A percentile compares a stretch with the other conserved stretches of the same genome.
Conservation (phyloP, 1,140 invertebrate genomes). For the Atta colombica region DNA sequence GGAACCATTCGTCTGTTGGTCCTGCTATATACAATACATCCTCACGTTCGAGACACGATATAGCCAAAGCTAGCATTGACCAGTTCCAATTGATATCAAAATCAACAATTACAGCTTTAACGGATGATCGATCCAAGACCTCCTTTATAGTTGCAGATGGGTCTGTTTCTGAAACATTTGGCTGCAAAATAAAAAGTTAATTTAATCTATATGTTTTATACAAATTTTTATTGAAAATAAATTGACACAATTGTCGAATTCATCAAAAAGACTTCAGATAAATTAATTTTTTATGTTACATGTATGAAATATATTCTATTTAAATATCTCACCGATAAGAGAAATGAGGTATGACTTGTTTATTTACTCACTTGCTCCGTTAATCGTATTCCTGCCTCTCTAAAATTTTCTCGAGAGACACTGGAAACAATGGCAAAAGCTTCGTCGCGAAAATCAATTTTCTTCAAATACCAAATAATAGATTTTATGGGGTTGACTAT, state of each 20-base stretch:
- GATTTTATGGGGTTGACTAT: conserved; percentile 83
- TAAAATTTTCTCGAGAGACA: conserved; percentile 66
- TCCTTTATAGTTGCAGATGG: background rate
- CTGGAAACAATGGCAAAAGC: conserved; percentile 83
- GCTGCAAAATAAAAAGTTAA: conserved; percentile 62
- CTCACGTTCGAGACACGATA: conserved; percentile 66
- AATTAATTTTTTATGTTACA: background rate
- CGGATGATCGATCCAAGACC: conserved; percentile 59
- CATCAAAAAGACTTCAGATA: background rate
- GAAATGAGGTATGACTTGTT: background rate
- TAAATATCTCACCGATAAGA: background rate
- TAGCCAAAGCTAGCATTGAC: conserved; percentile 72
- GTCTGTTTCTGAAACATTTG: conserved; percentile 52
- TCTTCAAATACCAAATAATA: conserved; percentile 83
- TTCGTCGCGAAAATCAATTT: conserved; percentile 83
- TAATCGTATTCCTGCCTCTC: conserved; percentile 72
- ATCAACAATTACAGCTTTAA: conserved; percentile 80
- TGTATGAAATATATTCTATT: background rate
- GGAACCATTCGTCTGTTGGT: conserved; percentile 70
- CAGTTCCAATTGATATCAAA: conserved; percentile 75
- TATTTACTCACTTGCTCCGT: conserved; percentile 72
- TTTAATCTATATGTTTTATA: conserved; percentile 2
- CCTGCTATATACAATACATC: conserved; percentile 76
- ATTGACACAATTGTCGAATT: background rate
- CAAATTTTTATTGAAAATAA: conserved; percentile 33